Percentiles rank a stretch among this genome's conserved stretches.
phyloP scores from a whole-genome alignment of 2,797 vertebrate species.

The Pseudochirops cupreus region DNA sequence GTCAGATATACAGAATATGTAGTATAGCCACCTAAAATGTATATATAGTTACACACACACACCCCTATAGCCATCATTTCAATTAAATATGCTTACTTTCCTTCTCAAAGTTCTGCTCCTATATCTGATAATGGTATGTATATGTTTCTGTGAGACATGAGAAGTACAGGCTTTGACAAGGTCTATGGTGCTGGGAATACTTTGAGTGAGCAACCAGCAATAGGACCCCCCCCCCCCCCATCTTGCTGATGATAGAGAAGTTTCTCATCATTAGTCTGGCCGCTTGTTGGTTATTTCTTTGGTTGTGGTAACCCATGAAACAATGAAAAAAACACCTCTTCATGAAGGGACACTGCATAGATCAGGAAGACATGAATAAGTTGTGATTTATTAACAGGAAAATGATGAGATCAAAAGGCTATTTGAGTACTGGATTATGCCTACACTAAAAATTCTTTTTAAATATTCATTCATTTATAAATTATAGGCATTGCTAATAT shows the following conservation, averaged over 20 bases:
- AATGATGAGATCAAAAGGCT: neutral
- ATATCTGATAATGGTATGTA: neutral
- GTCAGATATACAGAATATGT: neutral
- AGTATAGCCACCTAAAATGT: neutral
- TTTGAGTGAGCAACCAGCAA: neutral
- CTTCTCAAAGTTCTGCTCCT: neutral
- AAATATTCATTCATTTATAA: conserved; percentile 12
- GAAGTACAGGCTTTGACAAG: neutral
- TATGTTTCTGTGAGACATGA: neutral
- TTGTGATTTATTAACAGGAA: neutral
- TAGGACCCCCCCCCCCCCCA: neutral
- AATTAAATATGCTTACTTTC: neutral
- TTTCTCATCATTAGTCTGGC: neutral
- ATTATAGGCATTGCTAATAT: conserved; percentile 20
- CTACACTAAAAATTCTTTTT: neutral
- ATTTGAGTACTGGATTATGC: neutral
- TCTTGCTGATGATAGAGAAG: neutral
- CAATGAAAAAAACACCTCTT: neutral
- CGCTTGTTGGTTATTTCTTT: neutral
- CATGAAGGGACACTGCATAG: neutral
- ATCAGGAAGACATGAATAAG: neutral
- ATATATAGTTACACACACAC: neutral
- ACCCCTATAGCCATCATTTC: neutral
- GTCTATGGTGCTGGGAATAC: neutral
- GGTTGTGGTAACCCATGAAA: neutral